phyloP scores from a whole-genome alignment of 2,113 vertebrate genomes.

The Sclerurus mexicanus region DNA sequence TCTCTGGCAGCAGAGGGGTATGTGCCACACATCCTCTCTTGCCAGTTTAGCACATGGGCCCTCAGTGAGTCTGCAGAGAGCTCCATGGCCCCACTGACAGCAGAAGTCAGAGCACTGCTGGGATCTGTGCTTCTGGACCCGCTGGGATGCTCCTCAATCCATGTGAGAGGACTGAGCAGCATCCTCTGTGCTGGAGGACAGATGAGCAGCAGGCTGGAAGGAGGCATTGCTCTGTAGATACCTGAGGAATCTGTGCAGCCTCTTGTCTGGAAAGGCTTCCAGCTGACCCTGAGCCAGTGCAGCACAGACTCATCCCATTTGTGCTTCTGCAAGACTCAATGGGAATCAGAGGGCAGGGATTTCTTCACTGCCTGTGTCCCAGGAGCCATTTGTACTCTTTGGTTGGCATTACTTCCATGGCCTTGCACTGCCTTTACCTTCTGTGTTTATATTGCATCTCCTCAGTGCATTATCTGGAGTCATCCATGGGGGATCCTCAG shows the following conservation, averaged over 20 bases:
- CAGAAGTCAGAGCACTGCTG: background rate
- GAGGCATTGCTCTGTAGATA: background rate
- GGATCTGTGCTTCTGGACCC: background rate
- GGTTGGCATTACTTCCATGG: background rate
- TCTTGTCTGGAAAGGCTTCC: background rate
- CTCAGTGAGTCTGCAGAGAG: background rate
- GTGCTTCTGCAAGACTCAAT: background rate
- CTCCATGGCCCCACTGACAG: accelerated
- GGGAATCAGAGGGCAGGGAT: background rate
- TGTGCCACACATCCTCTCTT: too few relatives aligned
- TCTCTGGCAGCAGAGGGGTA: background rate
- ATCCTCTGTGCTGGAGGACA: too few relatives aligned
- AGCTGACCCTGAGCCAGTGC: background rate
- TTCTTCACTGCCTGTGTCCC: background rate
- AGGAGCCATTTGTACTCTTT: background rate
- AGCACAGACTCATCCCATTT: too few relatives aligned
- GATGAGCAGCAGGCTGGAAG: background rate
- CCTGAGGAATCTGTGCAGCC: background rate
- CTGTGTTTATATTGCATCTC: background rate
- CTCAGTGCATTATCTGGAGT: background rate
- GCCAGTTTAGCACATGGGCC: background rate
- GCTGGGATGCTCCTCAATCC: background rate
- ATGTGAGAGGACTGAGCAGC: too few relatives aligned
- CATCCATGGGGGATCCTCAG: background rate
- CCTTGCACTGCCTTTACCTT: background rate